Base-by-base conservation (phyloP, 2,113 vertebrate species). In the Bucco capensis region DNA sequence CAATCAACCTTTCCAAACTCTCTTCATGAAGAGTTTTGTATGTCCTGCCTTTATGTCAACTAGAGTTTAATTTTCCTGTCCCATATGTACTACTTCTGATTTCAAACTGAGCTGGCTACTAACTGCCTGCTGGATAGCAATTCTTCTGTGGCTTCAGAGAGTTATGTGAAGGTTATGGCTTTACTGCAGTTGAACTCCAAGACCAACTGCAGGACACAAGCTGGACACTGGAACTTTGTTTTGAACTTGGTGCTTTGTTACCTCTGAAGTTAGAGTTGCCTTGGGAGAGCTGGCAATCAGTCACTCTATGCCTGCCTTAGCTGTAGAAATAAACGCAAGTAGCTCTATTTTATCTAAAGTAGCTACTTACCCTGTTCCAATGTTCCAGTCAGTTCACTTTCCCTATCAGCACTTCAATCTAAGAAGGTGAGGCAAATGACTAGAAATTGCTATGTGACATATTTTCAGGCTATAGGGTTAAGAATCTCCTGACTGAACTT, bases 401-500 rank as follows among this genome's bases (percentile, higher is more conserved):
- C 49, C 61, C 44, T 60, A 92, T 82, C 87, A 89, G 66, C 62
- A 79, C 62, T 95, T 75, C 66, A 84, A 78, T 76, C 84, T 78
- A 53, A 77, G 42, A 64, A 77, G 42, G 73, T 64, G 28, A 37
- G 27, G 93, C 83, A 88, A 71, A 64, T 76, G 74, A 89, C 53
- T 56, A 75, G 77, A 23, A 49, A 69, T 16, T 69, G 81, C 53
- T 60, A 67, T 14, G 40, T 28, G 49, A 76, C 33, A 16, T 77
- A 90, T 64, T 88, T 90, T 79, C 71, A 88, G 80, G 42, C 60
- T 57, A 44, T 24, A 86, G 51, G 90, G 38, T 60, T 75, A 85
- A 91, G 56, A 35, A 79, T 58, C 19, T 35, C 21, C 31, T 0
- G 0, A 18, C 18, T 33, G 31, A 89, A 84, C 2, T 73, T 38